These are phyloP conservation scores for Coccyzus lansbergi DNA, from an alignment of 2,797 vertebrate species.

Conservation along the genomic window DNA sequence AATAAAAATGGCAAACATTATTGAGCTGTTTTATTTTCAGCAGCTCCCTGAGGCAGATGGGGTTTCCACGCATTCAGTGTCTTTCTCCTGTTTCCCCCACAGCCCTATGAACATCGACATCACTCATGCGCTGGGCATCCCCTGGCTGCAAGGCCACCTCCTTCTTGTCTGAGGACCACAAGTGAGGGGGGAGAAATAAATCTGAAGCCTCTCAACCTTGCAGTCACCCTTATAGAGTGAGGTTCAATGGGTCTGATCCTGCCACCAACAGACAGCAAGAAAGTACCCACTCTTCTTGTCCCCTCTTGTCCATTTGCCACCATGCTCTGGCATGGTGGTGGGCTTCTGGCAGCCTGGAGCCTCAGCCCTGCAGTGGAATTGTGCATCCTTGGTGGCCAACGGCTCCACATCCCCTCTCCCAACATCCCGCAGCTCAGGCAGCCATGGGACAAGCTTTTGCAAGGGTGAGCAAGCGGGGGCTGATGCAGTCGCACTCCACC, in stretches of 20 bases:
- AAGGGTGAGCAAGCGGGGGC: fast-evolving
- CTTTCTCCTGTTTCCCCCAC: background rate
- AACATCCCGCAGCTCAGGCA: background rate
- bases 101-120: background rate
- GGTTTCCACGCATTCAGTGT: background rate
- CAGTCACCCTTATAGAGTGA: fast-evolving
- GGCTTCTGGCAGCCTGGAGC: background rate
- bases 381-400: background rate
- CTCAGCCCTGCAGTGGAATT: fast-evolving
- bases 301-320: fast-evolving
- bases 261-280: background rate
- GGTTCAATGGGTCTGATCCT: fast-evolving
- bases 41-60: background rate
- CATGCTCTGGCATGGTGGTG: fast-evolving
- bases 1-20: background rate
- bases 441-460: background rate
- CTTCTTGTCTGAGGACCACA: background rate
- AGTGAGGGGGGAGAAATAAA: background rate
- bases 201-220: fast-evolving
- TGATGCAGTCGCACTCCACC: background rate
- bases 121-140: background rate
- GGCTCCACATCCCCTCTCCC: background rate
- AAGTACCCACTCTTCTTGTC: background rate
- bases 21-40: background rate
- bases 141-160: background rate